Evolutionary conservation across 2,113 vertebrate species (phyloP).

Genomic region (Poeciliopsis prolifica): DNA sequence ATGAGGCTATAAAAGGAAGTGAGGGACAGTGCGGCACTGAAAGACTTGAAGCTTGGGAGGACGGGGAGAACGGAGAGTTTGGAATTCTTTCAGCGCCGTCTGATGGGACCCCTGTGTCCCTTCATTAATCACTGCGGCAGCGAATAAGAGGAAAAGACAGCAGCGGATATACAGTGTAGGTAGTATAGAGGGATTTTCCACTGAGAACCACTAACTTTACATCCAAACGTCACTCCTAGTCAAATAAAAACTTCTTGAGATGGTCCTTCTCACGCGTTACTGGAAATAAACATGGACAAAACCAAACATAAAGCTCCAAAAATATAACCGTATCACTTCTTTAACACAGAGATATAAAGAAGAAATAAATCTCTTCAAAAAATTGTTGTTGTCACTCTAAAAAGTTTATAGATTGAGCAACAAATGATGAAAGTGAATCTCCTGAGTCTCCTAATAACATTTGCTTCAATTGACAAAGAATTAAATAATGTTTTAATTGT

Average conservation of each 20-base stretch:
- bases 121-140: slow-evolving; percentile 58
- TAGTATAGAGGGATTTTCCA: slow-evolving; percentile 47
- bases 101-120: slow-evolving; percentile 55
- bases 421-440: no score
- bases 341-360: neutral
- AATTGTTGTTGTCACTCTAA: no score
- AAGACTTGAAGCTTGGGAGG: slow-evolving; percentile 29
- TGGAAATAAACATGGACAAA: neutral
- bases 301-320: neutral
- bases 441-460: no score
- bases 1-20: slow-evolving; percentile 78
- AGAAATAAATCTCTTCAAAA: no score
- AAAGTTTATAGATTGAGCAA: no score
- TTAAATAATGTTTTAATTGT: no score
- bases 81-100: slow-evolving; percentile 59
- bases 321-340: neutral
- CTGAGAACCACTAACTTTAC: slow-evolving; percentile 23
- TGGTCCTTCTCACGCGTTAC: neutral
- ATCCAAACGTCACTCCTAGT: slow-evolving; percentile 43
- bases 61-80: slow-evolving; percentile 35
- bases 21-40: slow-evolving; percentile 28
- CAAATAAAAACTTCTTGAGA: slow-evolving; percentile 29
- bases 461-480: no score
- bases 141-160: slow-evolving; percentile 34
- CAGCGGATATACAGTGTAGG: slow-evolving; percentile 18